Evolutionary conservation across 2,888 invertebrate genomes (phyloP).

Genomic region (Ashinkailepas kermadecensis): DNA sequence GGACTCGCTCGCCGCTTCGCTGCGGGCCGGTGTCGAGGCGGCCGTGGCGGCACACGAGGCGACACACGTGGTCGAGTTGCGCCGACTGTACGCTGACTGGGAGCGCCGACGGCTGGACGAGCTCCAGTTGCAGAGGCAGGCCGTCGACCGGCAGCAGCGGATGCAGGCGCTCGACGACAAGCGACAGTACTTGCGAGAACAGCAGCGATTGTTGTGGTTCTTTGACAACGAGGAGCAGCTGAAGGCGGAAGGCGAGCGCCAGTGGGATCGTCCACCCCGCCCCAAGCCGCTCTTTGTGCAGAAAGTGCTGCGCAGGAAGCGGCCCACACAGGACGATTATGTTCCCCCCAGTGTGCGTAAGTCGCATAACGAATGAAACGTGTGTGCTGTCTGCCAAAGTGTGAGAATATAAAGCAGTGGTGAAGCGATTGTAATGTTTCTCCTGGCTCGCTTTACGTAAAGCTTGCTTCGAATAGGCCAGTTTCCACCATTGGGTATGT

Average conservation of each 20-base stretch:
- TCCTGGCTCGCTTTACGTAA: too few species aligned
- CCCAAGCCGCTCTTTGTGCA: constrained; percentile 45
- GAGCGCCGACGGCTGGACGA: constrained; percentile 50
- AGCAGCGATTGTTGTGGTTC: constrained; percentile 57
- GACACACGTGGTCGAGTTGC: constrained; percentile 50
- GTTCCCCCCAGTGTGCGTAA: constrained; percentile 62
- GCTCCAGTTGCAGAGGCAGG: constrained; percentile 53
- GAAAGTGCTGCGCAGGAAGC: constrained; percentile 54
- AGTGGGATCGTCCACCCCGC: constrained; percentile 52
- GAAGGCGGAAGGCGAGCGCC: constrained; percentile 52
- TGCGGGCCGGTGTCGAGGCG: background rate
- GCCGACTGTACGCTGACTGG: constrained; percentile 56
- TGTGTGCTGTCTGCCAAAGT: too few species aligned
- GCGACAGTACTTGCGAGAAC: constrained; percentile 51
- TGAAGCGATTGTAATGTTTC: too few species aligned
- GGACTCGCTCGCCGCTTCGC: background rate
- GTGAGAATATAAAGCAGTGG: too few species aligned
- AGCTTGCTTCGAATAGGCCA: too few species aligned
- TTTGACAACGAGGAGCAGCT: constrained; percentile 71
- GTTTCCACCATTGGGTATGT: too few species aligned
- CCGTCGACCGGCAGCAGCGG: constrained; percentile 47
- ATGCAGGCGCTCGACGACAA: constrained; percentile 52
- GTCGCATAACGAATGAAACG: constrained; percentile 58
- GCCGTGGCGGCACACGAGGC: constrained; percentile 48
- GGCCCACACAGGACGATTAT: constrained; percentile 54